Evolutionary conservation across 2,888 invertebrate species (phyloP).

Genomic region (Schizotus pectinicornis): DNA sequence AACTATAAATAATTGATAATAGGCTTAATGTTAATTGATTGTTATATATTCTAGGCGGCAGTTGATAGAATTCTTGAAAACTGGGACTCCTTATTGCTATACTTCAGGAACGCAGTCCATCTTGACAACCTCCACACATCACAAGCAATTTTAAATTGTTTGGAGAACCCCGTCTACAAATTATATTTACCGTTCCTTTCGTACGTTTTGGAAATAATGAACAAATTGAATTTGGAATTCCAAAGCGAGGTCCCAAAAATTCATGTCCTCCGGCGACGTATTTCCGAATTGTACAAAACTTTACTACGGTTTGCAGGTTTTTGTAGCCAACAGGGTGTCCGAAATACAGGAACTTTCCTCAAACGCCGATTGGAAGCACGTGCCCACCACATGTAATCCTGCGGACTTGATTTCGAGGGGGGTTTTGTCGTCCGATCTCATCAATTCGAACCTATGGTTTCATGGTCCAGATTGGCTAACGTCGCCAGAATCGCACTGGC

Average conservation of each 20-base stretch:
- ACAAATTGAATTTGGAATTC: conserved; percentile 29
- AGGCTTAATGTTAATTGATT: no score
- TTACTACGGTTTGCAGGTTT: no score
- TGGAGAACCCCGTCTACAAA: conserved; percentile 24
- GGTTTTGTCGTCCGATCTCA: no score
- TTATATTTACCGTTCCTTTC: conserved; percentile 29
- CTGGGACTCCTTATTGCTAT: conserved; percentile 10
- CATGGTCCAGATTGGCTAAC: no score
- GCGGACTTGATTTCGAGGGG: no score
- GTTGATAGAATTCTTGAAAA: conserved; percentile 22
- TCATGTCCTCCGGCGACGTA: conserved; percentile 10
- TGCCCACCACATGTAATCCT: no score
- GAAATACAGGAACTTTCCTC: no score
- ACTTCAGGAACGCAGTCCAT: conserved; percentile 12
- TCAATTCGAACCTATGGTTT: no score
- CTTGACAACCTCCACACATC: conserved; percentile 10
- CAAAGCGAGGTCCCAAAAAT: conserved; percentile 20
- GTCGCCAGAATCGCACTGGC: no score
- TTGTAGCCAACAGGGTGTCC: no score
- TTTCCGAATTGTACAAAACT: conserved; percentile 20
- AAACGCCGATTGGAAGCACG: no score
- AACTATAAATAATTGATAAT: conserved; percentile 3
- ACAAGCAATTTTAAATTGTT: conserved; percentile 5
- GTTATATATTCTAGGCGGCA: no score
- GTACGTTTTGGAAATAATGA: conserved; percentile 27